phyloP scores from a whole-genome alignment of 2,113 vertebrate genomes.

The Dascyllus trimaculatus region DNA sequence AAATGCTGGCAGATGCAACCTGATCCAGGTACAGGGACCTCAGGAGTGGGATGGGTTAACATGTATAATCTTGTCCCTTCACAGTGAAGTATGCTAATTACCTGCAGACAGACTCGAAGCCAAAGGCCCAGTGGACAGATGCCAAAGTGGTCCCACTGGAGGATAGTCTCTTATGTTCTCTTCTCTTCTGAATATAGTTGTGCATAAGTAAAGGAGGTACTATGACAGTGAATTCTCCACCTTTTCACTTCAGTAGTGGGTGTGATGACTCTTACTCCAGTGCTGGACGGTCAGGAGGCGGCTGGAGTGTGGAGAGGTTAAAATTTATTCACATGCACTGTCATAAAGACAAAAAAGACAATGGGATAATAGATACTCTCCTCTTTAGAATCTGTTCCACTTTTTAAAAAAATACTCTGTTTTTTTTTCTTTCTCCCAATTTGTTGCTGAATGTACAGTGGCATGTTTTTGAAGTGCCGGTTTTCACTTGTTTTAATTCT shows the following conservation, averaged over 20 bases:
- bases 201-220: slow-evolving; percentile 9
- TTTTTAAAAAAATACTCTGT: too few relatives aligned
- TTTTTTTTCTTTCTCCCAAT: too few relatives aligned
- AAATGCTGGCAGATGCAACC: background rate
- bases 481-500: background rate
- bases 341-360: background rate
- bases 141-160: slow-evolving; percentile 15
- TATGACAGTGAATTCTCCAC: background rate
- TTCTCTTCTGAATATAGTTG: background rate
- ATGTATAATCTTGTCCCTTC: slow-evolving; percentile 6
- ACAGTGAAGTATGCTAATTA: slow-evolving; percentile 42
- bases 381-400: too few relatives aligned
- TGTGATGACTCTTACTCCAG: background rate
- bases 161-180: slow-evolving; percentile 22
- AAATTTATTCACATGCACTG: background rate
- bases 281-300: slow-evolving; percentile 7
- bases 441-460: background rate
- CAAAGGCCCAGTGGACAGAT: slow-evolving; percentile 19
- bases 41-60: background rate
- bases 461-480: background rate
- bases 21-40: background rate
- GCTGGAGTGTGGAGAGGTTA: background rate
- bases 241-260: background rate
- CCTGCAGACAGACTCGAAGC: slow-evolving; percentile 43
- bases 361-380: background rate